Evolutionary conservation across 2,797 vertebrate species (phyloP), one percentile per base, ranked within the genome.

Genomic region (Fringilla coelebs): DNA sequence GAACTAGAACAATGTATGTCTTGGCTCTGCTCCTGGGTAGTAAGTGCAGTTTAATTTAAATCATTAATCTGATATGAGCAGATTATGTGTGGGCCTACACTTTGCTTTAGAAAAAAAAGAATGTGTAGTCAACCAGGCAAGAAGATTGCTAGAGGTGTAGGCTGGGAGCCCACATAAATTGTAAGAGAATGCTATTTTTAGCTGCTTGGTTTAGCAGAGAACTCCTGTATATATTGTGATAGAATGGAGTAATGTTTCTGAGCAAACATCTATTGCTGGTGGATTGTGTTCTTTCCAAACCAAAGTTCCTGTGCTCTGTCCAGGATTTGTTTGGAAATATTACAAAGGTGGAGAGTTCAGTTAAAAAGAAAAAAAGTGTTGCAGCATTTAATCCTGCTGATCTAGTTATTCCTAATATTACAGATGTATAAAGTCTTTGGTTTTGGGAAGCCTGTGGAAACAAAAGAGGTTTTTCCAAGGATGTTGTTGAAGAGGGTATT

Each of bases 1-100:
- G 83, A 86, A 51, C 66, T 81, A 75, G 88, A 88, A 40, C 88
- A 60, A 17, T 55, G 38, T 87, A 3, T 72, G 25, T 75, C 51
- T 91, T 91, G 82, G 88, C 89, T 95, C 49, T 45, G 54, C 43
- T 88, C 76, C 66, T 93, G 82, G 62, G 17, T 90, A 51, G 73
- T 75, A 70, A 90, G n/a, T 75, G 51, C 40, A 31, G 22, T 78
- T 92, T 85, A 79, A 87, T 89, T 93, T 61, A 61, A 65, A 31
- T 80, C 49, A 61, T 94, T 92, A 72, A 41, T 83, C 41, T 73
- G 82, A 45, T 74, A 62, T 20, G n/a, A 38, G 26, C 54, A 89
- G 78, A 57, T 78, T 62, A 75, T n/a, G n/a, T 85, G 68, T 71
- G 38, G 40, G 49, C 70, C 49, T 91, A 72, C 11, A 20, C 24